Evolutionary conservation across 2,113 vertebrate species (phyloP).

Genomic region (Pachycephala philippinensis): DNA sequence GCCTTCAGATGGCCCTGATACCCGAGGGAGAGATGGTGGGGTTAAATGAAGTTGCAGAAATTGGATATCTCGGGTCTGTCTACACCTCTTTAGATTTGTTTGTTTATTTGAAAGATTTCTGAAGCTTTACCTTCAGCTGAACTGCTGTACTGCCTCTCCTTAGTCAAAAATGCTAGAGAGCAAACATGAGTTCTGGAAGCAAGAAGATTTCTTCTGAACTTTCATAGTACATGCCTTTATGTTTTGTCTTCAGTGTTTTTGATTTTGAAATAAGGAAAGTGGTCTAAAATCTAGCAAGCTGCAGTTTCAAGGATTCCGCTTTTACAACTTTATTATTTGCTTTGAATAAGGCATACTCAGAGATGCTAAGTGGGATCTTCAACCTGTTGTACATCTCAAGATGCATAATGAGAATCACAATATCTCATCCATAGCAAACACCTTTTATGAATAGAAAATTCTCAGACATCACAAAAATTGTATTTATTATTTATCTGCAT

Average conservation of each 20-base stretch:
- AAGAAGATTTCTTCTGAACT: neutral
- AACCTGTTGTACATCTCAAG: neutral
- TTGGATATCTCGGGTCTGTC: neutral
- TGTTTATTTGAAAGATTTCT: neutral
- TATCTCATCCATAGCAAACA: neutral
- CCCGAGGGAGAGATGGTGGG: fast-evolving
- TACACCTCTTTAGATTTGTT: neutral
- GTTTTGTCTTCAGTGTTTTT: neutral
- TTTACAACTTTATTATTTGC: neutral
- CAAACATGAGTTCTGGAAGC: neutral
- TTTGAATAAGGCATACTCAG: neutral
- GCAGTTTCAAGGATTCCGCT: neutral
- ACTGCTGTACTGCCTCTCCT: neutral
- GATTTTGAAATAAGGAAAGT: neutral
- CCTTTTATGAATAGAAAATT: neutral
- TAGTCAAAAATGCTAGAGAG: neutral
- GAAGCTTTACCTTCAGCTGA: neutral
- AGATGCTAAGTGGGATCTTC: neutral
- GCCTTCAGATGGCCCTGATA: neutral
- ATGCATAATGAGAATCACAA: neutral
- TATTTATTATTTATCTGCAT: neutral
- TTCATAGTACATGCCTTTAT: neutral
- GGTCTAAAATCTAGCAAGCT: neutral
- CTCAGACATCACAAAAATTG: neutral
- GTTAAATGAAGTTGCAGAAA: neutral